Evolutionary conservation across 2,113 vertebrate species (phyloP).

Genomic region (Bubo bubo): DNA sequence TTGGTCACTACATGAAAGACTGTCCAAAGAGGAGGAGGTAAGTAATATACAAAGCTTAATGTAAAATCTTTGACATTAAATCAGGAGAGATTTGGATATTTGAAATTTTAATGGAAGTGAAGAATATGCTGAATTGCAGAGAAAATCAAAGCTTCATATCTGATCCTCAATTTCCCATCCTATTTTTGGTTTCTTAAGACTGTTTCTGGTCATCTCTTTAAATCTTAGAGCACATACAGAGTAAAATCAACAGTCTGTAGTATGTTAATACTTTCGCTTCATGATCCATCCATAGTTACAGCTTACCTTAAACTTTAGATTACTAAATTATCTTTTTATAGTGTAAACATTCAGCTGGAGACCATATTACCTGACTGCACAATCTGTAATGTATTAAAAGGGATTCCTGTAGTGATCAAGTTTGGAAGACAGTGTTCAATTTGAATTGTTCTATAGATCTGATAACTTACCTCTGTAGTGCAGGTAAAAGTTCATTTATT

Average conservation of each 20-base stretch:
- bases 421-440: background rate
- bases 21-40: constrained; percentile 97
- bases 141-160: background rate
- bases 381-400: background rate
- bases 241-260: background rate
- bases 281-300: background rate
- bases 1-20: constrained; percentile 99
- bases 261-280: background rate
- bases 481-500: background rate
- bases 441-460: background rate
- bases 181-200: background rate
- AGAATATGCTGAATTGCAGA: background rate
- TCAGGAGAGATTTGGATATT: background rate
- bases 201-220: background rate
- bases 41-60: background rate
- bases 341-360: background rate
- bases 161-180: background rate
- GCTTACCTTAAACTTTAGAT: background rate
- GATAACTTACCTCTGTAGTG: background rate
- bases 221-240: background rate
- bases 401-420: background rate
- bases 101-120: background rate
- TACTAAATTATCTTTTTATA: background rate
- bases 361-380: background rate
- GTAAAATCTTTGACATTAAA: background rate